Evolutionary conservation across 64 coral and sea anemone species (phyloP).

Genomic region (Porites lutea): DNA sequence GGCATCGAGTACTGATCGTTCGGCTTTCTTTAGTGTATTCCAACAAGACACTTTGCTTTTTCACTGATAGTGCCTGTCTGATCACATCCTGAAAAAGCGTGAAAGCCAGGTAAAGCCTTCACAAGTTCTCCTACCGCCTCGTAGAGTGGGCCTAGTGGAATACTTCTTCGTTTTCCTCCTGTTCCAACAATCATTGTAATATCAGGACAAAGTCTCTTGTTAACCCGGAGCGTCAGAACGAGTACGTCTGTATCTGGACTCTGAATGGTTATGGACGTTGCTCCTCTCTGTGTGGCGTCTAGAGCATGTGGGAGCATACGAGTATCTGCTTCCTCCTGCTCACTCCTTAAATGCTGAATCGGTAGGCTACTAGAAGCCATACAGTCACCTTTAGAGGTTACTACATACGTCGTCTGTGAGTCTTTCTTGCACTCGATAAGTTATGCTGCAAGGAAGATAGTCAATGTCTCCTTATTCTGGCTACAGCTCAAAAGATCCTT

Average conservation of each 20-base stretch:
- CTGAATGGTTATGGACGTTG: constrained; percentile 38
- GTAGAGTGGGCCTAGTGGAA: neutral
- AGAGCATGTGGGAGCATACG: constrained; percentile 21
- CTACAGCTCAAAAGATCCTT: constrained; percentile 1
- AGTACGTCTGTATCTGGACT: constrained; percentile 55
- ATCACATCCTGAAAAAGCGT: constrained; percentile 46
- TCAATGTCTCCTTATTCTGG: neutral
- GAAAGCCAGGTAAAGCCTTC: neutral
- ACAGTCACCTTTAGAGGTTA: constrained; percentile 34
- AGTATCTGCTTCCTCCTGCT: constrained; percentile 13
- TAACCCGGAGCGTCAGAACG: constrained; percentile 23
- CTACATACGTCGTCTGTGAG: constrained; percentile 12
- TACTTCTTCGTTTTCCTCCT: constrained; percentile 22
- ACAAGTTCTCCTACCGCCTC: too few species aligned
- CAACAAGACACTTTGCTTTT: neutral
- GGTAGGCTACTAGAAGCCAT: constrained; percentile 1
- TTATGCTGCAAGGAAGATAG: constrained; percentile 3
- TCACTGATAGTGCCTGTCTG: constrained; percentile 59
- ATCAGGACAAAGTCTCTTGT: constrained; percentile 30
- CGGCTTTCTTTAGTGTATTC: constrained; percentile 63
- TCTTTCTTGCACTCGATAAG: neutral
- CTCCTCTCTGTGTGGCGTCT: constrained; percentile 24
- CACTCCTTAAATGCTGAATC: constrained; percentile 5
- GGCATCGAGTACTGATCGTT: constrained; percentile 17
- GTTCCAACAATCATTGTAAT: constrained; percentile 1